Percentiles rank a stretch among this genome's conserved stretches.
Conservation (phyloP, 2,797 vertebrate species). For the Leontocebus nigricollis region DNA sequence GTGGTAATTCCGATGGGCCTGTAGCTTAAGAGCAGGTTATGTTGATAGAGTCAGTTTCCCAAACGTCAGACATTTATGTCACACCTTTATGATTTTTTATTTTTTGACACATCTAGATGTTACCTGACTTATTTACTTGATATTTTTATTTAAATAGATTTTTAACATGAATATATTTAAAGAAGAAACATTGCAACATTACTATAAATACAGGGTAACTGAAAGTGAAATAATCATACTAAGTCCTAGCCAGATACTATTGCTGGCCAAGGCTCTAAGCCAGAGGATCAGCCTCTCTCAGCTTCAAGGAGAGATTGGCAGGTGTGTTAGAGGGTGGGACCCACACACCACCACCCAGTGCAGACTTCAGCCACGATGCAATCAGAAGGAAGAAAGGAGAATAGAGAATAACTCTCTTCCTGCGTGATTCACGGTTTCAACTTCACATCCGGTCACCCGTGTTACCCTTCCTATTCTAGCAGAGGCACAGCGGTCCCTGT, state of each 20-base stretch:
- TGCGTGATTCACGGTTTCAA: rapidly evolving
- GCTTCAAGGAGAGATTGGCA: background rate
- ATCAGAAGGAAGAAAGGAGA: background rate
- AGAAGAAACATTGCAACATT: background rate
- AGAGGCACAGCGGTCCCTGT: background rate
- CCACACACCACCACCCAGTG: background rate
- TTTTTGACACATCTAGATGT: background rate
- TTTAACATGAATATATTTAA: background rate
- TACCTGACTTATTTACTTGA: background rate
- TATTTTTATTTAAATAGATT: background rate
- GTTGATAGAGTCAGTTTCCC: background rate
- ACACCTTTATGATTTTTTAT: background rate
- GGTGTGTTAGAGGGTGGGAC: rapidly evolving
- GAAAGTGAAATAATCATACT: background rate
- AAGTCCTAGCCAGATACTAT: background rate
- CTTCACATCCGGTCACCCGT: background rate
- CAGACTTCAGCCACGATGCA: background rate
- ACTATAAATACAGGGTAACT: background rate
- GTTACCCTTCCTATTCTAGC: background rate
- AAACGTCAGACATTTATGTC: background rate
- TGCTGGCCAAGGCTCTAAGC: background rate
- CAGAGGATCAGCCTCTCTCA: background rate
- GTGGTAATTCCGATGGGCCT: background rate
- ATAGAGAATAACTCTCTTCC: background rate
- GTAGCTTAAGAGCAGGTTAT: background rate